These are phyloP conservation scores for Leucophenga maculata DNA, from an alignment of 2,888 invertebrate species.

Conservation along the genomic window DNA sequence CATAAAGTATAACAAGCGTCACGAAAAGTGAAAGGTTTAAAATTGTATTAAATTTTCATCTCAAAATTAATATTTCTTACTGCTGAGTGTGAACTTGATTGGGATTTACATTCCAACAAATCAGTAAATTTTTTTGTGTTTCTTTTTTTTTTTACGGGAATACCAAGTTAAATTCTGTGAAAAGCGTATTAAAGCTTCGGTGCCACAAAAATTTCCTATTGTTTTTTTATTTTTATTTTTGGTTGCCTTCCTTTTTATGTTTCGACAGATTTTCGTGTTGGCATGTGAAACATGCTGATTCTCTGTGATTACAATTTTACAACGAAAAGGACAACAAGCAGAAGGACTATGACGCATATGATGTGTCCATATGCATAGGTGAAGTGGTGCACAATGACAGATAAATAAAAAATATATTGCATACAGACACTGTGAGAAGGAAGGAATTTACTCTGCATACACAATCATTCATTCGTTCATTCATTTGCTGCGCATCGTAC, in stretches of 20 bases:
- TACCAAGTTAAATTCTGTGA: neutral
- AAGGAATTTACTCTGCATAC: too few relatives aligned
- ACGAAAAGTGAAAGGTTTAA: too few relatives aligned
- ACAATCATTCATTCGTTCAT: too few relatives aligned
- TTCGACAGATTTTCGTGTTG: conserved; percentile 62
- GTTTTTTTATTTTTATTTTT: neutral
- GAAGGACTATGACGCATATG: neutral
- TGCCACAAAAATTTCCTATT: neutral
- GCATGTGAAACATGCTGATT: conserved; percentile 65
- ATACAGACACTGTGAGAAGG: neutral
- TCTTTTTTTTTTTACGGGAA: too few relatives aligned
- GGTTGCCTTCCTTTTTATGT: neutral
- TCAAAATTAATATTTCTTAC: too few relatives aligned
- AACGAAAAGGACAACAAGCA: conserved; percentile 2
- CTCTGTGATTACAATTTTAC: conserved; percentile 62
- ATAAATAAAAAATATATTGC: conserved; percentile 46
- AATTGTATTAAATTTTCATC: too few relatives aligned
- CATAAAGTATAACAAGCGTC: too few relatives aligned
- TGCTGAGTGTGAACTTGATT: too few relatives aligned
- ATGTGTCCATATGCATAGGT: conserved; percentile 39
- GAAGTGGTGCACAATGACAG: conserved; percentile 55
- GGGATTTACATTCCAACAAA: too few relatives aligned
- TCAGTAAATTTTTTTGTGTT: too few relatives aligned
- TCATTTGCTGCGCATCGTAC: too few relatives aligned
- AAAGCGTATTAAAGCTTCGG: too few relatives aligned